Percentiles rank a stretch among this genome's conserved stretches.
phyloP scores from a whole-genome alignment of 1,140 invertebrate species.

The Drosophila miranda region DNA sequence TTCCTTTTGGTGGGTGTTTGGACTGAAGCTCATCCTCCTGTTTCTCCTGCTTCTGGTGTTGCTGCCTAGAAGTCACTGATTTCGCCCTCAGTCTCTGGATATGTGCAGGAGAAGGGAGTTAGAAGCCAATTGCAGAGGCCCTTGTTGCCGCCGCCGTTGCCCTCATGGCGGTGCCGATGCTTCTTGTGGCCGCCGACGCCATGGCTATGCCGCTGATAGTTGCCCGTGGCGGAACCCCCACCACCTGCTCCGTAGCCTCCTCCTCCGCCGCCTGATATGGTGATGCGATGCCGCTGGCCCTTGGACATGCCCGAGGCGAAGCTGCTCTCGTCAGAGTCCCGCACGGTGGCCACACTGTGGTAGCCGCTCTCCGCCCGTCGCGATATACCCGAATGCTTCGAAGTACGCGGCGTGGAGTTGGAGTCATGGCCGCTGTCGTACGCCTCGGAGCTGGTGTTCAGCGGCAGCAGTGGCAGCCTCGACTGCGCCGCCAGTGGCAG shows the following conservation, averaged over 20 bases:
- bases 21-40: constrained; percentile 17
- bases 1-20: constrained; percentile 45
- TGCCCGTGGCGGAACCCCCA: constrained; percentile 59
- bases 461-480: constrained; percentile 72
- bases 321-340: constrained; percentile 93
- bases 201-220: constrained; percentile 65
- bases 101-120: constrained; percentile 88
- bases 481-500: constrained; percentile 83
- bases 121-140: constrained; percentile 81
- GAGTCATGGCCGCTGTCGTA: constrained; percentile 92
- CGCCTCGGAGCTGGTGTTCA: constrained; percentile 83
- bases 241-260: neutral
- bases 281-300: constrained; percentile 86
- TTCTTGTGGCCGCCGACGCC: constrained; percentile 46
- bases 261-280: constrained; percentile 77
- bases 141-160: constrained; percentile 43
- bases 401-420: constrained; percentile 87
- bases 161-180: constrained; percentile 67
- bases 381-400: constrained; percentile 89
- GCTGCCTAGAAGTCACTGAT: constrained; percentile 85
- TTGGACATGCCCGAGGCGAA: constrained; percentile 89
- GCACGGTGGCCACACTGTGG: constrained; percentile 88
- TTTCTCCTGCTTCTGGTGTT: neutral
- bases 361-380: constrained; percentile 92
- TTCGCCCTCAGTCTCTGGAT: constrained; percentile 87